phyloP scores from a whole-genome alignment of 2,888 invertebrate genomes.

The Bruchidius siliquastri region DNA sequence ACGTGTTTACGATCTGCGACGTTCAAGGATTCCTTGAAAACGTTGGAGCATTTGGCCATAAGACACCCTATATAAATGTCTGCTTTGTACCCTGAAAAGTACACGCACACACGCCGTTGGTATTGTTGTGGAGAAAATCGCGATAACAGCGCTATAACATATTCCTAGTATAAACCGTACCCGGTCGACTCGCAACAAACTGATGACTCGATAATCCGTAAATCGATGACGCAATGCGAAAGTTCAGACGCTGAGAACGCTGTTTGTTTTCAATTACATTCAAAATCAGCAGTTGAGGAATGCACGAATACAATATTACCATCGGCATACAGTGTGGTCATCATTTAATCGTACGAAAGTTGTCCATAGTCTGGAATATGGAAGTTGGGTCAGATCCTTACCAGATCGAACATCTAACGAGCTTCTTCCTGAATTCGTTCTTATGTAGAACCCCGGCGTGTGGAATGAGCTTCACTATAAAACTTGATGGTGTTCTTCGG shows the following conservation, averaged over 20 bases:
- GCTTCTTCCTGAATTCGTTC: too few species aligned
- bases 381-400: too few species aligned
- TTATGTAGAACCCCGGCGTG: too few species aligned
- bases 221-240: neutral
- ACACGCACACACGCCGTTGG: neutral
- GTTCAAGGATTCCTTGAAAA: too few species aligned
- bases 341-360: too few species aligned
- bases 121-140: neutral
- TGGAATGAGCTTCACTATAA: too few species aligned
- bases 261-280: neutral
- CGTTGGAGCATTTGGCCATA: too few species aligned
- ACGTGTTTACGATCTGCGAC: too few species aligned
- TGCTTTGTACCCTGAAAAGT: neutral
- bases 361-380: too few species aligned
- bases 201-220: neutral
- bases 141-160: neutral
- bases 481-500: too few species aligned
- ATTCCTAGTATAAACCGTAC: neutral
- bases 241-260: neutral
- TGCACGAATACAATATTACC: neutral
- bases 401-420: too few species aligned
- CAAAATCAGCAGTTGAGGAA: neutral
- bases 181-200: neutral
- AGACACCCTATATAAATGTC: neutral
- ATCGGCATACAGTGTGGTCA: neutral